Evolutionary conservation across 2,797 vertebrate species (phyloP), one percentile per base, ranked within the genome.

Genomic region (Fringilla coelebs): DNA sequence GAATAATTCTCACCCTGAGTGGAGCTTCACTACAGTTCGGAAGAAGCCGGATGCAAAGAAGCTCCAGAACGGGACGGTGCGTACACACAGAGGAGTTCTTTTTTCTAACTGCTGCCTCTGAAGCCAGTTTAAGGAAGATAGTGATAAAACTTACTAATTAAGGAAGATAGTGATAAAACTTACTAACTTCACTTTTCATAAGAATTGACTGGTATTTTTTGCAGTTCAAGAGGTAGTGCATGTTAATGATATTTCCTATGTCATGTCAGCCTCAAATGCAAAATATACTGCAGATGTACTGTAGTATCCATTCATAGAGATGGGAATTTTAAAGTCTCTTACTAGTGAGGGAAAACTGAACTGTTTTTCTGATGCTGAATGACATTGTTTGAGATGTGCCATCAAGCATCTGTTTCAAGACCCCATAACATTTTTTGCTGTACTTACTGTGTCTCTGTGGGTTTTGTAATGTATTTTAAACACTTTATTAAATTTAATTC

Each of bases 21-120:
- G 99, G 99, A 98, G 97, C 78, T 99, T 99, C 96, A 99, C 99
- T 61, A 99, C 98, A 1, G 98, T 99, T 60, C 97, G 99, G 38
- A 99, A 99, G 98, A 99, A 99, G 97, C 97, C 98, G 1, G 98
- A 98, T 18, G 94, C 98, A 57, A 98, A 98, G 96, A 99, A 98
- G 93, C 97, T 98, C 32, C 98, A 99, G 93, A 99, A 99, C 18
- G 98, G 98, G 54, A 98, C 98, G 82, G 98, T 99, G 89, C 22
- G 99, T 98, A 55, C 40, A 41, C 41, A 17, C 79, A 57, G 24
- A 74, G 61, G 46, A 76, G 66, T 49, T 55, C 11, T 80, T n/a
- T 74, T 40, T 85, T 71, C n/a, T 31, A 10, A n/a, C 31, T 62
- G 57, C 57, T 74, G 58, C 4, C 15, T 77, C 86, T 85, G 78